A percentile compares a stretch with the other conserved stretches of the same genome.
These are phyloP conservation scores for Holothuria scabra DNA, from an alignment of 53 echinoderm and acorn worm genomes.

Conservation along the genomic window DNA sequence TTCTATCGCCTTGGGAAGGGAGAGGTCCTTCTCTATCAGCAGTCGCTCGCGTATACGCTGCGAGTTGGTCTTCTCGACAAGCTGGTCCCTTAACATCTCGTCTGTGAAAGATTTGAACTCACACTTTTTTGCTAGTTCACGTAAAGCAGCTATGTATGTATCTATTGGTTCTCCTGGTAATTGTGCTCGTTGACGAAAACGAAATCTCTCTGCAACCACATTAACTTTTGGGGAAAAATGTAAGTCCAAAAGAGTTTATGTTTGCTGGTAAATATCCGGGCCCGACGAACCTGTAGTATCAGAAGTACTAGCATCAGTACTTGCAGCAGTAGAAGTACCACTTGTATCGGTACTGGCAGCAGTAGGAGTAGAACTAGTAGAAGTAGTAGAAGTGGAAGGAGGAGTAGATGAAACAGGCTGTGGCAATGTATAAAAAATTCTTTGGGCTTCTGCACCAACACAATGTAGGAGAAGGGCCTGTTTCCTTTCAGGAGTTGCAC, in stretches of 20 bases:
- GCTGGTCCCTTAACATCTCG: conserved; percentile 2
- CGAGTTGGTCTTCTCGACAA: conserved; percentile 25
- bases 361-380: too few relatives aligned
- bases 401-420: not conserved
- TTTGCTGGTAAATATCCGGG: conserved; percentile 2
- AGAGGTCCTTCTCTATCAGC: not conserved
- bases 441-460: conserved; percentile 21
- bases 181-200: conserved; percentile 9
- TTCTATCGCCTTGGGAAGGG: not conserved
- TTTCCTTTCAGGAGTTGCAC: conserved; percentile 16
- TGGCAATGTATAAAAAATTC: conserved; percentile 12
- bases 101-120: not conserved
- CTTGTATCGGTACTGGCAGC: too few relatives aligned
- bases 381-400: too few relatives aligned
- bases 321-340: too few relatives aligned
- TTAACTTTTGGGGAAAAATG: conserved; percentile 8
- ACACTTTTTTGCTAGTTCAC: not conserved
- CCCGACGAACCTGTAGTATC: not conserved
- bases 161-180: not conserved
- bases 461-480: conserved; percentile 29
- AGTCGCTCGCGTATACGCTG: not conserved
- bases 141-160: conserved; percentile 5
- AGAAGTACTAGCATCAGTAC: too few relatives aligned
- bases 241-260: not conserved
- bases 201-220: conserved; percentile 7